Evolutionary conservation across 2,113 vertebrate species (phyloP).

Genomic region (Noctilio leporinus): DNA sequence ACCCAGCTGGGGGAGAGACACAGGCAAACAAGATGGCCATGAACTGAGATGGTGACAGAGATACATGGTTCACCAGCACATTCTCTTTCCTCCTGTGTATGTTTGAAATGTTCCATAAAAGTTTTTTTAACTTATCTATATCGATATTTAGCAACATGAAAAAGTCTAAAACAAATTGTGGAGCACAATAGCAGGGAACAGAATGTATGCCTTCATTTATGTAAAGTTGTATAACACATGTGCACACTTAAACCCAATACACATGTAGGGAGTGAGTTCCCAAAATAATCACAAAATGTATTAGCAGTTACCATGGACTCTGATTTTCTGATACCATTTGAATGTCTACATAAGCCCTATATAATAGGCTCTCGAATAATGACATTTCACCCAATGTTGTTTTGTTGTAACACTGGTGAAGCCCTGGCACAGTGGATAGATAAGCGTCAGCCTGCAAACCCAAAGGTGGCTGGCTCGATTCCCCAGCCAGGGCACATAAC

Average conservation of each 20-base stretch:
- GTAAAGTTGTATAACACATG: fast-evolving
- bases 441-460: too few relatives aligned
- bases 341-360: background rate
- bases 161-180: background rate
- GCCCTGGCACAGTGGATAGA: too few relatives aligned
- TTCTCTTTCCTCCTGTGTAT: background rate
- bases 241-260: background rate
- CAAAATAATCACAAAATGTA: background rate
- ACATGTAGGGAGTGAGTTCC: background rate
- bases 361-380: background rate
- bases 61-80: background rate
- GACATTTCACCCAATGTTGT: background rate
- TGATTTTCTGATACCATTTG: background rate
- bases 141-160: background rate
- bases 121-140: background rate
- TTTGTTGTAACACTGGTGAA: background rate
- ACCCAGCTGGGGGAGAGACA: background rate
- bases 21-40: too few relatives aligned
- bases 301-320: background rate
- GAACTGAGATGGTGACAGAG: background rate
- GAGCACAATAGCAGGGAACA: background rate
- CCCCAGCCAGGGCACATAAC: too few relatives aligned
- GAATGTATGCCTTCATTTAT: background rate
- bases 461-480: too few relatives aligned
- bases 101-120: background rate